phyloP scores from a whole-genome alignment of 1,140 invertebrate species.

The Danaus plexippus region DNA sequence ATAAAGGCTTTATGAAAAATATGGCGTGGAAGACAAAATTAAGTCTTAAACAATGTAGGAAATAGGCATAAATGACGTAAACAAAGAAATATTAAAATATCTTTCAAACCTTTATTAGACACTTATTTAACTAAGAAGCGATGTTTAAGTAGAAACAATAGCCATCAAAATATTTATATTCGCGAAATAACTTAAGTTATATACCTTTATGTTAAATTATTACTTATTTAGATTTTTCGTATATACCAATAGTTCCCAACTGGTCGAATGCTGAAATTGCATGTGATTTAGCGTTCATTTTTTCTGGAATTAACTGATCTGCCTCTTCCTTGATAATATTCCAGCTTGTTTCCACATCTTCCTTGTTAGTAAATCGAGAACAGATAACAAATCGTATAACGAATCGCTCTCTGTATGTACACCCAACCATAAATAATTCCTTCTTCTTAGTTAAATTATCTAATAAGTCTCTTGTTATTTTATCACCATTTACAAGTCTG shows the following conservation, averaged over 20 bases:
- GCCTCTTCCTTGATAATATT: conserved; percentile 79
- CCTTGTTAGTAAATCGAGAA: conserved; percentile 76
- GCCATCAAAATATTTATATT: background rate
- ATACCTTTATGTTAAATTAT: conserved; percentile 1
- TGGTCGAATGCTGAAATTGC: conserved; percentile 42
- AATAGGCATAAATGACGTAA: too few species aligned
- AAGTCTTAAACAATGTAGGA: too few species aligned
- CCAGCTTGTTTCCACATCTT: conserved; percentile 88
- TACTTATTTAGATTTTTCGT: conserved; percentile 59
- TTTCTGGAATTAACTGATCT: conserved; percentile 33
- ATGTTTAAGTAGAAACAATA: background rate
- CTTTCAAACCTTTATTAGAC: background rate
- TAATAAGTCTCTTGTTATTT: conserved; percentile 81
- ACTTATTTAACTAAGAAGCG: background rate
- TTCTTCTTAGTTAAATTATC: conserved; percentile 83
- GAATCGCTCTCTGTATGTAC: conserved; percentile 76
- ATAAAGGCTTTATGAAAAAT: too few species aligned
- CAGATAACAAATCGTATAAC: conserved; percentile 90
- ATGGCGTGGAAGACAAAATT: too few species aligned
- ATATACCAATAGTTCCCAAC: conserved; percentile 37
- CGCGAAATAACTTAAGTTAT: conserved; percentile 2
- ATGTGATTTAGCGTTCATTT: conserved; percentile 43
- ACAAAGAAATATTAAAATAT: background rate
- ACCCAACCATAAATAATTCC: conserved; percentile 88
- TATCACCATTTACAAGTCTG: conserved; percentile 86